Percentiles rank a stretch among this genome's conserved stretches.
Evolutionary conservation across 2,797 vertebrate species (phyloP).

Genomic region (Scleropages formosus): DNA sequence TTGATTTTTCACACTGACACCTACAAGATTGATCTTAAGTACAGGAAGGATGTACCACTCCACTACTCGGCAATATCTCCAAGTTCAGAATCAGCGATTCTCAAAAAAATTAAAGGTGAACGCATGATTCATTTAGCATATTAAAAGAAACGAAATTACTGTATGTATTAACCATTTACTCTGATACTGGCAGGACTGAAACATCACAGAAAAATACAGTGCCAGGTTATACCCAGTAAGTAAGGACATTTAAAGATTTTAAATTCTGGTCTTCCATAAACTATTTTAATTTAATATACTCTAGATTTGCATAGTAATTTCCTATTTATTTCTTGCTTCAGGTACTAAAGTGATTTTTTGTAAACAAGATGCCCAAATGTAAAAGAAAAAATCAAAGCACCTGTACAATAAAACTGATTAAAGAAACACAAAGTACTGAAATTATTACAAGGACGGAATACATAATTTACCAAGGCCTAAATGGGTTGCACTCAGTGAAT

Average conservation of each 20-base stretch:
- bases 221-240: neutral
- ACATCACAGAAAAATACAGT: neutral
- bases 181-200: neutral
- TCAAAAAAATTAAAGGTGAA: too few relatives aligned
- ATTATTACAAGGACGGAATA: constrained; percentile 8
- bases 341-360: too few relatives aligned
- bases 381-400: neutral
- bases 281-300: constrained; percentile 1
- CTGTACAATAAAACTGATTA: constrained; percentile 7
- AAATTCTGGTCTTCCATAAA: constrained; percentile 6
- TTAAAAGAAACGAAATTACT: too few relatives aligned
- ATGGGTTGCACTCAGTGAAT: neutral
- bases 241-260: neutral
- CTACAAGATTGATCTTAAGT: too few relatives aligned
- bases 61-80: too few relatives aligned
- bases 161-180: too few relatives aligned
- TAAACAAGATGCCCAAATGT: too few relatives aligned
- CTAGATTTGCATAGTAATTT: neutral
- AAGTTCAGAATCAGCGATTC: too few relatives aligned
- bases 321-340: too few relatives aligned
- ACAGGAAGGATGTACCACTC: too few relatives aligned
- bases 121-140: too few relatives aligned
- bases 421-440: constrained; percentile 7
- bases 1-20: too few relatives aligned
- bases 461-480: neutral